Evolutionary conservation across 2,888 invertebrate species (phyloP), one percentile per base, ranked within the genome.

Genomic region (Agrotis clavis): DNA sequence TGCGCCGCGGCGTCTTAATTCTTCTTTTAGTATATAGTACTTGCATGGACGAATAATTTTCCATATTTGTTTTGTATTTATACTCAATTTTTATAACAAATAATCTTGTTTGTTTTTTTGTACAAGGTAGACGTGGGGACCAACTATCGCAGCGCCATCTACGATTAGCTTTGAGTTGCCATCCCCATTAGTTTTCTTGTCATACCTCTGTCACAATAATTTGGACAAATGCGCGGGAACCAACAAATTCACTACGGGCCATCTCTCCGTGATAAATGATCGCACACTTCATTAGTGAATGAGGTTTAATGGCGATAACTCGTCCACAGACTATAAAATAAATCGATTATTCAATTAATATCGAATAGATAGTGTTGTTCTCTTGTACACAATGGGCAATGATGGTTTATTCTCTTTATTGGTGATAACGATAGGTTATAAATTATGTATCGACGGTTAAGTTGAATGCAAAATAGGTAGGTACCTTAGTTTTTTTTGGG

Each of bases 241-340:
- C 70, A 77, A 82, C 78, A 74, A 84, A 82, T 82, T 82, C 83
- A 75, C 66, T 81, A 66, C 59, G 67, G 25, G 41, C 53, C 53
- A 53, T 47, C 56, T 62, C 60, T 13, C 18, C n/a, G 69, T 84
- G 82, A 82, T 82, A 67, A 77, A 85, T 82, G 74, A 51, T 57
- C 61, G 82, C 82, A 71, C 82, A 78, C 83, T 82, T 85, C 74
- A 85, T 85, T 82, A 85, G 79, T 68, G 70, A 78, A 77, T 74
- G 74, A 78, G 74, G 60, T 82, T 77, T 84, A 81, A 81, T 75
- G 63, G 84, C 70, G 54, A 59, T 70, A 75, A 70, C 61, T 70
- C 70, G 69, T 18, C 66, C 65, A 77, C 51, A 71, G 75, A 74
- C 67, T 83, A 68, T 79, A 62, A 68, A 69, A 41, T 69, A 67